phyloP scores from a whole-genome alignment of 2,113 vertebrate species.

The Chaetodon auriga region DNA sequence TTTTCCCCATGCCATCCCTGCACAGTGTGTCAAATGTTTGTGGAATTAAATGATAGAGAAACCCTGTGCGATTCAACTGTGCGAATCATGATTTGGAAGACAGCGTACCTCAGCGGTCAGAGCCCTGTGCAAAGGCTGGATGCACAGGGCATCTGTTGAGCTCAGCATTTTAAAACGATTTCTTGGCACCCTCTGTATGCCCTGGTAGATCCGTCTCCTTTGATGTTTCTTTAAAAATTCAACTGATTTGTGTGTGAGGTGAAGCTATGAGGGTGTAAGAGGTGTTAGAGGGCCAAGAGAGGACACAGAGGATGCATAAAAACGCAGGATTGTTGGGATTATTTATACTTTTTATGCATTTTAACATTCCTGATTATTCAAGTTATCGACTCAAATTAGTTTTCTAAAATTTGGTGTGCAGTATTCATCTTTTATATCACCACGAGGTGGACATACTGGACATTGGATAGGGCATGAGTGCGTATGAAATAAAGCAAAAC shows the following conservation, averaged over 20 bases:
- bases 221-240: conserved; percentile 69
- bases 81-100: conserved; percentile 34
- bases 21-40: conserved; percentile 4
- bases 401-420: not conserved
- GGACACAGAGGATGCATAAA: conserved; percentile 21
- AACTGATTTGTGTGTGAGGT: conserved; percentile 58
- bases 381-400: not conserved
- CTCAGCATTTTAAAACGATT: conserved; percentile 56
- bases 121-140: conserved; percentile 28
- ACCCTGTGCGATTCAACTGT: conserved; percentile 7
- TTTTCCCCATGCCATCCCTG: not conserved
- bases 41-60: conserved; percentile 21
- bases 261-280: conserved; percentile 18
- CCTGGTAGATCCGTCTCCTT: conserved; percentile 31
- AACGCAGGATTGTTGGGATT: not conserved
- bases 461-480: not conserved
- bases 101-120: conserved; percentile 15
- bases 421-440: not conserved
- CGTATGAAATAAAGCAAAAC: not conserved
- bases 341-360: not conserved
- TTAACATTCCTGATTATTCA: not conserved
- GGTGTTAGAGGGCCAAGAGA: conserved; percentile 28
- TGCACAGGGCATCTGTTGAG: conserved; percentile 60
- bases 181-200: conserved; percentile 41
- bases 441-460: not conserved